Evolutionary conservation across 2,888 invertebrate genomes (phyloP).

Genomic region (Eurytoma californica): DNA sequence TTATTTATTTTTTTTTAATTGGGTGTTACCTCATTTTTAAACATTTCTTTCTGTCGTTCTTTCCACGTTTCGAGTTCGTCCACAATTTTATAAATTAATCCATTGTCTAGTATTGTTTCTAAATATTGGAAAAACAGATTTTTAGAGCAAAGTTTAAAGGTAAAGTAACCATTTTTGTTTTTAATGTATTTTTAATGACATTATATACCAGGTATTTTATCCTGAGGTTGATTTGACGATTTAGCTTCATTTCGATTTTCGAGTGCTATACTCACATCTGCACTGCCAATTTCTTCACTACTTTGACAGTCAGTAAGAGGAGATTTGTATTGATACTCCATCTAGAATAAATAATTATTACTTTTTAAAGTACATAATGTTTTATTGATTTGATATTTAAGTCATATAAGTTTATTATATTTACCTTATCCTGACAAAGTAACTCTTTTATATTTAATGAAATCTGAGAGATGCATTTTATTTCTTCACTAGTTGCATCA

Average conservation of each 20-base stretch:
- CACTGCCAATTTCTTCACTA: conserved; percentile 63
- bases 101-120: conserved; percentile 70
- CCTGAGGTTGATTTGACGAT: conserved; percentile 27
- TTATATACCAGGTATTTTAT: conserved; percentile 19
- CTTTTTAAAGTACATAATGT: background rate
- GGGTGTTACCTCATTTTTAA: conserved; percentile 77
- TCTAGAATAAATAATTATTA: conserved; percentile 57
- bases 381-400: conserved; percentile 1
- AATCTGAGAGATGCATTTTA: conserved; percentile 63
- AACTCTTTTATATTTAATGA: conserved; percentile 65
- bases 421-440: conserved; percentile 65
- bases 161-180: conserved; percentile 7
- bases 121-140: background rate
- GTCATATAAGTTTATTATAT: conserved; percentile 11
- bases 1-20: conserved; percentile 9
- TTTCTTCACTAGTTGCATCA: conserved; percentile 60
- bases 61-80: conserved; percentile 86
- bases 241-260: conserved; percentile 62
- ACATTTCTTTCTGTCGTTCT: conserved; percentile 80
- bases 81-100: conserved; percentile 77
- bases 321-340: conserved; percentile 64
- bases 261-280: conserved; percentile 65
- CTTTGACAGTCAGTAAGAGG: conserved; percentile 62
- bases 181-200: background rate
- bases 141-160: background rate